Base-by-base conservation (phyloP, 2,113 vertebrate species). In the Callocephalon fimbriatum region DNA sequence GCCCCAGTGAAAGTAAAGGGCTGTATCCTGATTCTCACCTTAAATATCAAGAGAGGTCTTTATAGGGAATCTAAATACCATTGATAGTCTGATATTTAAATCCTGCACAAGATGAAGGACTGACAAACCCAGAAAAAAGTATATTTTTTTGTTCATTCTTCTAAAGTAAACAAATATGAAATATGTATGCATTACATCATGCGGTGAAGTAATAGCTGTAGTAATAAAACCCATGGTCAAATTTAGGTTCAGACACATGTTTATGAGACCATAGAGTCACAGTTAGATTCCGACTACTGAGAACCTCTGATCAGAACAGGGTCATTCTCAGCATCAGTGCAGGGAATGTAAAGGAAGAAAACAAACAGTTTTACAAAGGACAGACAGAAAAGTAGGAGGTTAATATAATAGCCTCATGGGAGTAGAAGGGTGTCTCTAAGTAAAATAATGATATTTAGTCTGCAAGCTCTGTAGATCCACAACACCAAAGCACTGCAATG, bases 361-460 rank as follows among this genome's bases (percentile, higher is more conserved):
- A 47, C 4, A 0, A 14, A 9, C 40, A 66, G 18, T 70, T 86
- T 75, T 83, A 61, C 42, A 87, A 93, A 92, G 61, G 73, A 89
- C 17, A 71, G 59, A n/a, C 13, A 78, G 77, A 82, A 93, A 85
- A 96, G 26, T 7, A 35, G 14, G 47, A 93, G 66, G 50, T 93
- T 91, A 94, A 90, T 91, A 88, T 11, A 79, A 48, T 16, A 85
- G 26, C 7, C 56, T 78, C 51, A 47, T 38, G 62, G 73, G 54
- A 88, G 26, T 15, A 86, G 42, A 79, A 86, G 22, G 7, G 26
- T 72, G 29, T 59, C 61, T 84, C 42, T 67, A 38, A 78, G 32
- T 23, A 27, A 93, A 94, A 66, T 76, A 88, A 47, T 63, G 25
- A 74, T 77, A 87, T 48, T 54, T 65, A 42, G 20, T 25, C 38